Evolutionary conservation across 2,113 vertebrate genomes (phyloP).

Genomic region (Rana temporaria): DNA sequence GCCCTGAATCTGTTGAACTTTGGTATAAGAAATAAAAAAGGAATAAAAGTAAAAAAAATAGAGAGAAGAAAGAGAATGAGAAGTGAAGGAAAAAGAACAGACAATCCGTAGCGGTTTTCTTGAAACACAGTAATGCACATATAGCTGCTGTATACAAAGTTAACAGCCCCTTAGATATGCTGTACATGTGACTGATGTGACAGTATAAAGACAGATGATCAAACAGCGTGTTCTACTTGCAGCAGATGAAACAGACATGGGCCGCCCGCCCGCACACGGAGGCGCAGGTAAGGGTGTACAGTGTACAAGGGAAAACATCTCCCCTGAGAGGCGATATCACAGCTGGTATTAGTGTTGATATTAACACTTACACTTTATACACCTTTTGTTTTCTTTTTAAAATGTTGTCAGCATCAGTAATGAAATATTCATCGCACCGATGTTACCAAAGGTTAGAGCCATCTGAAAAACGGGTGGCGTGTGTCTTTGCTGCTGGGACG

Average conservation of each 20-base stretch:
- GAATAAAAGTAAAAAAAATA: no score
- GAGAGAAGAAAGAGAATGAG: no score
- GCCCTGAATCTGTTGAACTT: no score
- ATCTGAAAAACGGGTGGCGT: conserved; percentile 11
- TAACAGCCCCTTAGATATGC: neutral
- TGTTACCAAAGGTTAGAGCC: conserved; percentile 33
- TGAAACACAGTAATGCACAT: no score
- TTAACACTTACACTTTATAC: conserved; percentile 38
- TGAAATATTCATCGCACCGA: conserved; percentile 36
- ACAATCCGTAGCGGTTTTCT: no score
- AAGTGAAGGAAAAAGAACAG: no score
- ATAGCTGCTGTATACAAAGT: no score
- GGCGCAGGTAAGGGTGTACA: neutral
- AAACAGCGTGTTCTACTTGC: conserved; percentile 2
- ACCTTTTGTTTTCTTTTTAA: conserved; percentile 37
- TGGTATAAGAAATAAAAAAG: no score
- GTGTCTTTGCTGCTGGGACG: conserved; percentile 24
- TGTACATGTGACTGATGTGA: neutral
- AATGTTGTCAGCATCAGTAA: conserved; percentile 29
- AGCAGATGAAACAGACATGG: conserved; percentile 6
- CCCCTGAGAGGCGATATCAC: conserved; percentile 14
- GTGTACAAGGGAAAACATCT: neutral
- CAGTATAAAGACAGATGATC: conserved; percentile 1
- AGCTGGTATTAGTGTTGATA: conserved; percentile 31
- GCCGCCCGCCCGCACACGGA: neutral